These are phyloP conservation scores for Dryoscopus gambensis DNA, from an alignment of 2,113 vertebrate genomes.

Conservation along the genomic window DNA sequence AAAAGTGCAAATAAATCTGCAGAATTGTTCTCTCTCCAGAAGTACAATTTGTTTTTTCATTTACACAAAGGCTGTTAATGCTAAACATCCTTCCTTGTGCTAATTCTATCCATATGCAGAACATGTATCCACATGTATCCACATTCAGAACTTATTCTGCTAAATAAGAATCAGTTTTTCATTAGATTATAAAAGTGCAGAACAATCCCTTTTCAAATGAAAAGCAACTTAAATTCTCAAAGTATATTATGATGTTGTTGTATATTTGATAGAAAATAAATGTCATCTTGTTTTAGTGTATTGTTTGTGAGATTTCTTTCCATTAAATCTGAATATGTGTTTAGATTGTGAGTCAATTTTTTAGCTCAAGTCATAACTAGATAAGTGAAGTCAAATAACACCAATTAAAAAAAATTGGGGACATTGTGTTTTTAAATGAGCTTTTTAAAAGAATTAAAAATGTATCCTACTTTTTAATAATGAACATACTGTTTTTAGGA, in stretches of 20 bases:
- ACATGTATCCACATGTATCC: not conserved
- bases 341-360: not conserved
- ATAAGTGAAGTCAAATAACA: not conserved
- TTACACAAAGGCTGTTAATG: not conserved
- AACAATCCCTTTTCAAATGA: not conserved
- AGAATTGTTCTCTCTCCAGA: not conserved
- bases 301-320: not conserved
- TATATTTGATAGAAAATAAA: not conserved
- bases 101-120: not conserved
- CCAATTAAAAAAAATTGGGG: not conserved
- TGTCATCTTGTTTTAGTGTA: not conserved
- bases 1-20: not conserved
- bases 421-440: not conserved
- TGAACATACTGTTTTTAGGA: not conserved
- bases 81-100: not conserved
- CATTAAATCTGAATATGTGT: not conserved
- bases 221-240: not conserved
- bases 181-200: not conserved
- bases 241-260: not conserved
- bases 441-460: not conserved
- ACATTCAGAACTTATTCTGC: not conserved
- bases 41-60: not conserved
- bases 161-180: not conserved
- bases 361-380: not conserved
- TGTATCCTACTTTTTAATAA: not conserved